Base-by-base conservation (phyloP, 2,797 vertebrate genomes). In the Synanceia verrucosa region DNA sequence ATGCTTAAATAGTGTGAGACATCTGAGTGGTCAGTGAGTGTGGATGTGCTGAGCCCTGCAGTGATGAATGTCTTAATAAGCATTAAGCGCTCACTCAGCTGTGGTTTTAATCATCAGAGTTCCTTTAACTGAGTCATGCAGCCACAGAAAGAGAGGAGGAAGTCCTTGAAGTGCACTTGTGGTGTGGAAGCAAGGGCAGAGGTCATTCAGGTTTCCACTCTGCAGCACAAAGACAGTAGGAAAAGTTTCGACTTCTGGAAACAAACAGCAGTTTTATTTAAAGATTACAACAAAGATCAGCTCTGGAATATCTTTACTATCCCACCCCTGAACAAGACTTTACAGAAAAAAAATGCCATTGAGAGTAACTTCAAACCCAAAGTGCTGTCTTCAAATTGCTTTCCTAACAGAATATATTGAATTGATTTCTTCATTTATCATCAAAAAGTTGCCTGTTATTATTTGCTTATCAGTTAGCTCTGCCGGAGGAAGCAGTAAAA, bases 81-180 rank as follows among this genome's bases (percentile, higher is more conserved):
- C 75, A 55, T 19, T 65, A 87, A 88, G 52, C 28, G 81, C 83
- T 68, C 83, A 70, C 70, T 88, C 89, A 88, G 87, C 87, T 83
- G 73, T 43, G 79, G 23, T 63, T 86, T 89, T 88, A 82, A 88
- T 86, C 83, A 70, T 86, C 84, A 69, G 72, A 84, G 68, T 53
- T 80, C 77, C 61, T 78, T 78, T 59, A 75, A 59, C 77, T 76
- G 72, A 78, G 63, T 76, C 76, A 63, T 10, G 23, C n/a, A 39
- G 63, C 13, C 4, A 7, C 52, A 73, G 60, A 10, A 28, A 14
- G 9, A 67, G 56, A 48, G 63, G 10, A 12, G 44, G 26, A 61
- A 66, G 70, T 74, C 86, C 73, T 79, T 81, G 52, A 52, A 61
- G 55, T 52, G 14, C 68, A 65, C 2, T 50, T 78, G 76, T 50